Percentiles rank a stretch among this genome's conserved stretches.
Evolutionary conservation across 2,888 invertebrate species (phyloP).

Genomic region (Caenorhabditis afra): DNA sequence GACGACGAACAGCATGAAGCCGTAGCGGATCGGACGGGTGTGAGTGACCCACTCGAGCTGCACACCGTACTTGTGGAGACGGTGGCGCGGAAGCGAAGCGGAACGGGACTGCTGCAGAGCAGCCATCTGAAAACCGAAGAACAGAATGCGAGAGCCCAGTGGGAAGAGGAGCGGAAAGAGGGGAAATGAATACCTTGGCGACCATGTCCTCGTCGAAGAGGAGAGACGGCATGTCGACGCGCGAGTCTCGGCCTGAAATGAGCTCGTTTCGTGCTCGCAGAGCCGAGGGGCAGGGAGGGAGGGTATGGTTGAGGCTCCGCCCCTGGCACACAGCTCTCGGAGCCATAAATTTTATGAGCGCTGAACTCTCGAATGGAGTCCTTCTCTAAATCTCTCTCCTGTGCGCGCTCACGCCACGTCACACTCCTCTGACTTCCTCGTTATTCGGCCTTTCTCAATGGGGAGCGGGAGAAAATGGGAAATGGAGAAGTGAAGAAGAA

Average conservation of each 20-base stretch:
- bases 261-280: neutral
- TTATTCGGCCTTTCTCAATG: constrained; percentile 22
- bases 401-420: constrained; percentile 24
- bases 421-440: constrained; percentile 38
- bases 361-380: neutral
- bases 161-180: neutral
- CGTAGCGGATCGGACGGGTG: constrained; percentile 1
- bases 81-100: neutral
- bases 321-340: neutral
- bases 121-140: neutral
- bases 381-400: constrained; percentile 29
- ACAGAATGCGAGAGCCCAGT: constrained; percentile 1
- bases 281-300: too few relatives aligned
- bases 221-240: constrained; percentile 26
- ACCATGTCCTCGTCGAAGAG: constrained; percentile 19
- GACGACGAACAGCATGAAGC: constrained; percentile 12
- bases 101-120: neutral
- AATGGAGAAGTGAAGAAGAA: constrained; percentile 23
- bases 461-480: constrained; percentile 3
- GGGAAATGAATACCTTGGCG: constrained; percentile 26
- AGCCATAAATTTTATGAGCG: constrained; percentile 35
- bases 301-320: neutral
- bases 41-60: constrained; percentile 36
- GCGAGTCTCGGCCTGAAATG: neutral
- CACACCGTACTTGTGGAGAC: constrained; percentile 14